Conservation (phyloP, 1,140 invertebrate species). For the Bombus confusus region DNA sequence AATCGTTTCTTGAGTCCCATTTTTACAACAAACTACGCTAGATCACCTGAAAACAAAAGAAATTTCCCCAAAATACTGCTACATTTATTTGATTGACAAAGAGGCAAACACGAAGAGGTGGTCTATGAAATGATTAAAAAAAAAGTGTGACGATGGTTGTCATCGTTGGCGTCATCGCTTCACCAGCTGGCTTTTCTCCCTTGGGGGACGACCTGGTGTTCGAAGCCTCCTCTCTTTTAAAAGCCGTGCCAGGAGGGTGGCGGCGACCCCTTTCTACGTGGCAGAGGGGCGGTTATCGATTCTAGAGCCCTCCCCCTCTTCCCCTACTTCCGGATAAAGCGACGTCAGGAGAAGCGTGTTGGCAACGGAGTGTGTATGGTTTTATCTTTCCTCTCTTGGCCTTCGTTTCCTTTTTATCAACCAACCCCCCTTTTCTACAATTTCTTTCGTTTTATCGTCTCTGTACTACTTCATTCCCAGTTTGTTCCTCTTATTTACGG, state of each 20-base stretch:
- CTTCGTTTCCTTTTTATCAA: constrained; percentile 24
- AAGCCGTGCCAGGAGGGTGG: constrained; percentile 58
- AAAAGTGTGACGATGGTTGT: constrained; percentile 35
- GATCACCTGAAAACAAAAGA: too few relatives aligned
- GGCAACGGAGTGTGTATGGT: not conserved
- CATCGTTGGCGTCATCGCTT: constrained; percentile 54
- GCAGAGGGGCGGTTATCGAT: constrained; percentile 78
- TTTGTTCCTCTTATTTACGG: constrained; percentile 12
- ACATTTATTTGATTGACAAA: not conserved
- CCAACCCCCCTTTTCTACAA: constrained; percentile 2
- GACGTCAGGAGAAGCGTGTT: constrained; percentile 67
- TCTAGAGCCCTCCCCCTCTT: constrained; percentile 63
- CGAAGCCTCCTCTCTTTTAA: constrained; percentile 45
- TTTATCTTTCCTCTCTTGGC: constrained; percentile 31
- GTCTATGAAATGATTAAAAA: constrained; percentile 16
- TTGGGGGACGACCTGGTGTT: constrained; percentile 47
- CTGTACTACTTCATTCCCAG: not conserved
- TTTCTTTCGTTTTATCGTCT: not conserved
- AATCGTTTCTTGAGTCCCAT: too few relatives aligned
- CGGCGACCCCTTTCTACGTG: constrained; percentile 71
- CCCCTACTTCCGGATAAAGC: constrained; percentile 75
- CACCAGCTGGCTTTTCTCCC: constrained; percentile 47
- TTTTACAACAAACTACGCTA: too few relatives aligned
- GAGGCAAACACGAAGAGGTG: not conserved
- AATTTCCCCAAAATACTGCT: too few relatives aligned